Evolutionary conservation across 2,113 vertebrate genomes (phyloP), one percentile per base, ranked within the genome.

Genomic region (Xiphias gladius): DNA sequence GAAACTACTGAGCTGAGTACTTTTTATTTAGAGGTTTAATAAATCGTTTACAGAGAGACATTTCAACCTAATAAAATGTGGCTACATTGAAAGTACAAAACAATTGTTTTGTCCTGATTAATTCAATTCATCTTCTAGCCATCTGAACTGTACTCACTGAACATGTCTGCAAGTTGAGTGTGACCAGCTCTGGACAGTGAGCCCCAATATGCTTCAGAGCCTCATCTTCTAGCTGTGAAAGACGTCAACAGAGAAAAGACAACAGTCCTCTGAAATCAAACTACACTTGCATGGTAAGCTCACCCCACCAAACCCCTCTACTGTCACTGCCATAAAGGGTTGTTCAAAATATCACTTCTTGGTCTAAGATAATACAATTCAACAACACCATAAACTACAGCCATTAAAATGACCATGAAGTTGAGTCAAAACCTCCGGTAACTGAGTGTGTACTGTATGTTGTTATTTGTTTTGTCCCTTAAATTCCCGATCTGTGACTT

Each of bases 131-230:
- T 59, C 46, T 0, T 32, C 12, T 12, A 16, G 8, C 7, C 17
- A 8, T 58, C 58, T 52, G 11, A 1, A 35, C 6, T 66, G 43
- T 75, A 94, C 97, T 98, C 96, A 99, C 98, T 83, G 97, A 97
- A 93, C 98, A 99, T 0, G 98, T 98, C 90, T 99, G 98, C 57
- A 99, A 92, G 93, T 99, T 99, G 90, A 99, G 96, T 5, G 98
- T 99, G 94, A 99, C 96, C 94, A 99, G 94, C 35, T 99, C 97
- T 3, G 98, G 97, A 94, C 98, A 99, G 82, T 99, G 95, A 14
- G 96, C 96, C 28, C 98, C 98, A 1, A 99, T 99, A 88, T 98
- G 97, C 83, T 99, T 99, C 88, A 99, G 95, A 69, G 98, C 98
- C 94, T 99, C 98, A 3, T 99, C 98, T 91, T 99, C 98, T 28